These are phyloP conservation scores for Nasonia vitripennis DNA, from an alignment of 1,140 invertebrate species.

Conservation along the genomic window DNA sequence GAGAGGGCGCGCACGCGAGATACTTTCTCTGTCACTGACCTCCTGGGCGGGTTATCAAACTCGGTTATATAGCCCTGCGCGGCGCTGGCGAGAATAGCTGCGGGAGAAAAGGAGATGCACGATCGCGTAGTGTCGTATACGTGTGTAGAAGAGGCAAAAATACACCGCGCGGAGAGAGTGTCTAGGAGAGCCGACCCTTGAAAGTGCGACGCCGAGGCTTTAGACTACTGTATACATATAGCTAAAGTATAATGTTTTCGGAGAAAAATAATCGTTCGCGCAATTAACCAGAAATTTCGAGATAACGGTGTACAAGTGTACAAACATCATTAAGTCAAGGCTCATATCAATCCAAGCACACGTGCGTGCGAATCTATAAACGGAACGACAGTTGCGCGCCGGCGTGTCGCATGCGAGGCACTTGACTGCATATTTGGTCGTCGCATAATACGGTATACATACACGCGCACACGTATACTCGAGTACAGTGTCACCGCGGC, in stretches of 20 bases:
- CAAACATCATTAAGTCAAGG: not conserved
- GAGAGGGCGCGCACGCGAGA: conserved; percentile 18
- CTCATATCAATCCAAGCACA: conserved; percentile 1
- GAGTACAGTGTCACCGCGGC: conserved; percentile 30
- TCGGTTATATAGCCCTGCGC: conserved; percentile 38
- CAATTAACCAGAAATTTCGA: no score
- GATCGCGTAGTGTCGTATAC: conserved; percentile 39
- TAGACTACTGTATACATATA: no score
- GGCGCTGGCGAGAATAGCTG: conserved; percentile 32
- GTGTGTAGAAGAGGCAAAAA: conserved; percentile 54
- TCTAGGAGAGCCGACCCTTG: not conserved
- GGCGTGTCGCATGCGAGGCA: conserved; percentile 5
- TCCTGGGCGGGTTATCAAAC: conserved; percentile 57
- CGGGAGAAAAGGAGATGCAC: not conserved
- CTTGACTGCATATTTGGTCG: conserved; percentile 38
- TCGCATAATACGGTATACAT: not conserved
- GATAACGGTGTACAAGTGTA: no score
- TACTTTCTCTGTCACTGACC: conserved; percentile 59
- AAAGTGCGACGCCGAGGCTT: no score
- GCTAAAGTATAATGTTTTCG: no score
- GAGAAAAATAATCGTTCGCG: no score
- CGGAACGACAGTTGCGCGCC: not conserved
- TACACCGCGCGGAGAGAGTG: conserved; percentile 46
- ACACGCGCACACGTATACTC: not conserved
- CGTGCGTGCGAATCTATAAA: conserved; percentile 28